Conservation (phyloP, 2,888 invertebrate genomes). For the Caenorhabditis sinica region DNA sequence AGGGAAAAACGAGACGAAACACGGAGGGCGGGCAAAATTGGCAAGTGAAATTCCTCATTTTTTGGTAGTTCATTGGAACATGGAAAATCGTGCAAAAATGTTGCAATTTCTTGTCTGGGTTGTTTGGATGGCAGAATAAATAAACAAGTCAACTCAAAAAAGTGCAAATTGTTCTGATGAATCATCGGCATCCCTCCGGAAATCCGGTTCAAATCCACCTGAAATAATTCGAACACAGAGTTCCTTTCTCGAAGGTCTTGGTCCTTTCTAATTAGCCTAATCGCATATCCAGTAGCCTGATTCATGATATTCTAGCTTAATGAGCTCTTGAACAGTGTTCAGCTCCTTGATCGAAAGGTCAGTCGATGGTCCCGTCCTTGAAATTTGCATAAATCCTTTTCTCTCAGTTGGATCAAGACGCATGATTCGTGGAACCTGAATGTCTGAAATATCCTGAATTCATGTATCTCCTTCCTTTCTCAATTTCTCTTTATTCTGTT, state of each 20-base stretch:
- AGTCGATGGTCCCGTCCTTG: neutral
- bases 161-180: neutral
- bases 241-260: neutral
- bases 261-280: neutral
- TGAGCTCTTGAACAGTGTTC: neutral
- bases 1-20: conserved; percentile 6
- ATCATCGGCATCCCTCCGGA: neutral
- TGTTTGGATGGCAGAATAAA: neutral
- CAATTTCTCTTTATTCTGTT: neutral
- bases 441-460: conserved; percentile 15
- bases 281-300: neutral
- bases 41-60: neutral
- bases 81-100: neutral
- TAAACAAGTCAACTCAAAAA: neutral
- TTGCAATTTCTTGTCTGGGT: conserved; percentile 1
- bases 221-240: neutral
- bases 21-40: neutral
- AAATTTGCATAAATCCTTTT: neutral
- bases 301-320: neutral
- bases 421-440: neutral
- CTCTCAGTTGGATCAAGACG: neutral
- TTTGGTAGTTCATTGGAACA: conserved; percentile 25
- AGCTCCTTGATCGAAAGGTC: neutral
- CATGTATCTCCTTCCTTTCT: neutral
- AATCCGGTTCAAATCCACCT: neutral